Base-by-base conservation (phyloP, 2,797 vertebrate genomes). In the Champsocephalus gunnari region DNA sequence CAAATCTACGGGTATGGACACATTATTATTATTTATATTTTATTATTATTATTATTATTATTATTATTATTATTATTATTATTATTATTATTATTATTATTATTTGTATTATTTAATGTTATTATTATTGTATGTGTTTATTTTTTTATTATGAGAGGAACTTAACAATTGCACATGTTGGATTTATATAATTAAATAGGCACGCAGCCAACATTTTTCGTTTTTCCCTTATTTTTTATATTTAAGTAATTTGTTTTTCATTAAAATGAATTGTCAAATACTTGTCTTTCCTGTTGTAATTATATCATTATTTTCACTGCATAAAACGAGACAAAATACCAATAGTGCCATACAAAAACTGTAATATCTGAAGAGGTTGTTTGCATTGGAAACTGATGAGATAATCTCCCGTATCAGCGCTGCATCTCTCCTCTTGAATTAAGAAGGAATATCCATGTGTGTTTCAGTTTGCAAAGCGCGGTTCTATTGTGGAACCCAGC, bases 1-100 rank as follows among this genome's bases (percentile, higher is more conserved):
- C 97, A 96, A 60, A 98, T 98, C 88, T 98, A 98, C 84, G 97
- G 97, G 97, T 99, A 96, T 19, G 73, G 44, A 66, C 9, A 12
- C 34, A 38, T 38, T 44, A 44, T 45, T 17, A 34, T 10, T 47
- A 61, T 9, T 21, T 14, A 13, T 60, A 3, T 60, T 44, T 4
- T 4, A 28, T 28, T 43, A 59, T 44, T 16, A 56, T 9, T 45
- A 60, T 9, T 21, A 24, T 21, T 60, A 2, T 44, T 28, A 28
- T 17, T 6, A 6, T 16, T 48, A 17, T 48, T 60, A 3, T 60
- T 24, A 19, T 19, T 19, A 19, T 19, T 19, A 19, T 4, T 4
- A 28, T 28, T 43, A 59, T 44, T 16, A 56, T 9, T 45, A 60
- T 9, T 2, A 28, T 9, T 6, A 17, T 17, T 48, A 48, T 48